These are phyloP conservation scores for Planococcus citri DNA, from an alignment of 1,140 invertebrate genomes.

Conservation along the genomic window DNA sequence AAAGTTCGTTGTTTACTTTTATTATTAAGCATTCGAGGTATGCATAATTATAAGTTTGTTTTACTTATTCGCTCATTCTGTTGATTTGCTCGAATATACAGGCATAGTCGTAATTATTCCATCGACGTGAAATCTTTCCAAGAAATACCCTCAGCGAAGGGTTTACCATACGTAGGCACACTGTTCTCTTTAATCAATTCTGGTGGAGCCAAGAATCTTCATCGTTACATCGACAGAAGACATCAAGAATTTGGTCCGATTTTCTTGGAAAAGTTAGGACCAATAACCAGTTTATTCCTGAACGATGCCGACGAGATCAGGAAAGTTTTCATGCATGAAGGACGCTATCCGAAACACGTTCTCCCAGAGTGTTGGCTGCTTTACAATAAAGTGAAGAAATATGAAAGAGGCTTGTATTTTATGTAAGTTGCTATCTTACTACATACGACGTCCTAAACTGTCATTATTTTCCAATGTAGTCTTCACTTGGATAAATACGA, in stretches of 20 bases:
- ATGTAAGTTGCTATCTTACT: constrained; percentile 66
- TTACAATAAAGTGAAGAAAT: constrained; percentile 58
- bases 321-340: constrained; percentile 58
- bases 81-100: too few species aligned
- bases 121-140: constrained; percentile 29
- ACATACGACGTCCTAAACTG: too few species aligned
- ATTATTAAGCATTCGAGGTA: too few species aligned
- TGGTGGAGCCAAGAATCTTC: constrained; percentile 36
- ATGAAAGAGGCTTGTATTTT: constrained; percentile 67
- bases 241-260: constrained; percentile 61
- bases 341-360: constrained; percentile 60
- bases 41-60: too few species aligned
- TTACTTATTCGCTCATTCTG: too few species aligned
- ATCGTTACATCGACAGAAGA: constrained; percentile 56
- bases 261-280: constrained; percentile 56
- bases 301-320: constrained; percentile 52
- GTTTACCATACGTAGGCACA: constrained; percentile 44
- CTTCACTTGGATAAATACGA: too few species aligned
- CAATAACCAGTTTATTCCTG: constrained; percentile 53
- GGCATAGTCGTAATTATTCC: too few species aligned
- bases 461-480: too few species aligned
- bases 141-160: constrained; percentile 35
- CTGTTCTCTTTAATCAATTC: constrained; percentile 38
- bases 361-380: constrained; percentile 68
- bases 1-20: too few species aligned